phyloP scores from a whole-genome alignment of 2,797 vertebrate genomes.

The Carduelis carduelis region DNA sequence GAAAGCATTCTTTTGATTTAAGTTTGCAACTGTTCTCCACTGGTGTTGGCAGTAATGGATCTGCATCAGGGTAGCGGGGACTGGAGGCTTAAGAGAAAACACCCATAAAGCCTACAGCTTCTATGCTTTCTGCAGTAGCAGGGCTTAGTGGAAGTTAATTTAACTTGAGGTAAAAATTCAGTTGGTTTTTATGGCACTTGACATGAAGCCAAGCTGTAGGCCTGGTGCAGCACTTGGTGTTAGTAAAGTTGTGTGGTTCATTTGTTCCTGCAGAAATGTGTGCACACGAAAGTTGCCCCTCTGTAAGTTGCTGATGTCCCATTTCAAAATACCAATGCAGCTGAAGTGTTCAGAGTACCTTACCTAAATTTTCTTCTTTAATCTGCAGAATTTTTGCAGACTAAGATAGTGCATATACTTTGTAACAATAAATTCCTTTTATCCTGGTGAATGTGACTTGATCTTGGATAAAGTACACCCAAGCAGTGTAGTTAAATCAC shows the following conservation, averaged over 20 bases:
- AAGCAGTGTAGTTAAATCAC: background rate
- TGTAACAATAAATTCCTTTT: background rate
- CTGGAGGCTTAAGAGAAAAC: background rate
- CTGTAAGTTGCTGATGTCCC: background rate
- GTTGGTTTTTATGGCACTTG: background rate
- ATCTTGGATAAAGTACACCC: background rate
- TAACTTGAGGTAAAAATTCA: background rate
- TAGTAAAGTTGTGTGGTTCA: background rate
- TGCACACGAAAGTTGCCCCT: background rate
- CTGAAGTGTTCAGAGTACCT: background rate
- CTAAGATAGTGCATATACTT: background rate
- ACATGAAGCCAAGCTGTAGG: background rate
- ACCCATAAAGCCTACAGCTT: background rate
- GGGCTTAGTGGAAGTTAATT: background rate
- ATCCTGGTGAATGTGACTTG: background rate
- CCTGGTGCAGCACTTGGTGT: background rate
- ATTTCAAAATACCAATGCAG: background rate
- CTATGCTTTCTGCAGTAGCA: background rate
- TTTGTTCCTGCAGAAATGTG: background rate
- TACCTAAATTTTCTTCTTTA: background rate
- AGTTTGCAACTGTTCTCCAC: background rate
- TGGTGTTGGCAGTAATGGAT: background rate
- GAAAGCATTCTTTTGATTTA: background rate
- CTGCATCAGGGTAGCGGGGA: background rate
- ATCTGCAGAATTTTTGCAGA: background rate